Evolutionary conservation across 2,888 invertebrate species (phyloP), one percentile per base, ranked within the genome.

Genomic region (Epinotia demarniana): DNA sequence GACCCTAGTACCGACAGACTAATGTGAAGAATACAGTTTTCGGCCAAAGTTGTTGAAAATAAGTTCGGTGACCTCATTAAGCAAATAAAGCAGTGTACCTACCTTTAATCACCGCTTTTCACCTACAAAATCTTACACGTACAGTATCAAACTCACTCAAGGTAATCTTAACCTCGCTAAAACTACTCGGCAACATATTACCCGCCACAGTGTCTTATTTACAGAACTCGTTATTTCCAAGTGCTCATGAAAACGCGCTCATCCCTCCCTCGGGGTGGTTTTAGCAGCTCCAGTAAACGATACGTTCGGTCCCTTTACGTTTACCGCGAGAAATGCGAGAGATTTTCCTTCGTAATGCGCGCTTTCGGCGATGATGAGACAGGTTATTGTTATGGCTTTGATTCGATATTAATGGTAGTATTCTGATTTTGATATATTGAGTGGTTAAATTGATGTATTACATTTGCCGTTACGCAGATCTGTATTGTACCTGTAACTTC

Each of bases 241-340:
- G 78, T 86, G 85, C 84, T 83, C 86, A 85, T 86, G 86, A 84
- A 86, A 86, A 84, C 83, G 83, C 84, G 80, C 83, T 81, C 83
- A 81, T 81, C 81, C 79, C 77, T 73, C 79, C 82, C 80, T 76
- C 60, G 78, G 81, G 84, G 83, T 81, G 85, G 86, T 81, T 84
- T 82, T 76, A 78, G 77, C 75, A n/a, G 53, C 53, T 53, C 81
- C 81, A 81, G 80, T 85, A 83, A 85, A 84, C 86, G 85, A 85
- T 86, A 83, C 79, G 82, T 82, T 73, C 78, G 76, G 80, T 80
- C 82, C 79, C 77, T 81, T 83, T 83, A 82, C 81, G 79, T 80
- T 75, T 75, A 72, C 55, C 27, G 71, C 72, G 53, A 33, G 64
- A 9, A 49, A 53, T 60, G 58, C 69, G 46, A 57, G 58, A 39